These are phyloP conservation scores for Auanema freiburgensis DNA, from an alignment of 2,888 invertebrate genomes.

Conservation along the genomic window DNA sequence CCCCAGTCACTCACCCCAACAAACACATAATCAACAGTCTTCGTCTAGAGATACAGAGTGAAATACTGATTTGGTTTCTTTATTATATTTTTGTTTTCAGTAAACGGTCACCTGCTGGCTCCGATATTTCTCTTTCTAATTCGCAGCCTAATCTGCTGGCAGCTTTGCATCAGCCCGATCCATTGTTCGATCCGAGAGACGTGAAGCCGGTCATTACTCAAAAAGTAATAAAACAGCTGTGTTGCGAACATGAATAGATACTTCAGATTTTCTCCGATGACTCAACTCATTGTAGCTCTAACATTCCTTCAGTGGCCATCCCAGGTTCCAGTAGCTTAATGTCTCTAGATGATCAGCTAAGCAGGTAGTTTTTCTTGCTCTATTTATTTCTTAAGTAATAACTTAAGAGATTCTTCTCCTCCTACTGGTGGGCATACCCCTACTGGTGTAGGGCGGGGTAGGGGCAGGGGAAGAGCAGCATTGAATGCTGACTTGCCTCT, in stretches of 20 bases:
- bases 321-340: no score
- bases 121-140: constrained; percentile 2
- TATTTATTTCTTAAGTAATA: no score
- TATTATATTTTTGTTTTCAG: constrained; percentile 1
- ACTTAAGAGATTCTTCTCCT: no score
- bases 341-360: no score
- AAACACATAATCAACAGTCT: constrained; percentile 1
- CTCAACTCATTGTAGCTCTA: no score
- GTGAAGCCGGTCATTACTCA: constrained; percentile 25
- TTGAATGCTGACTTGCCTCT: constrained; percentile 58
- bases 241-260: not conserved
- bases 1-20: constrained; percentile 32
- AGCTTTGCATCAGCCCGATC: constrained; percentile 19
- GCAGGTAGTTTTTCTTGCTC: no score
- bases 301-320: no score
- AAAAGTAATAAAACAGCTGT: no score
- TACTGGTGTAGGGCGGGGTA: constrained; percentile 26
- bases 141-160: constrained; percentile 14
- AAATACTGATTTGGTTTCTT: not conserved
- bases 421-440: constrained; percentile 1
- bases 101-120: not conserved
- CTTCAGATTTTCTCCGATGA: no score
- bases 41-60: not conserved
- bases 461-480: constrained; percentile 46
- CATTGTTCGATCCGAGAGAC: constrained; percentile 26